These are phyloP conservation scores for Phytoseiulus persimilis DNA, from an alignment of 2,888 invertebrate genomes.

Conservation along the genomic window DNA sequence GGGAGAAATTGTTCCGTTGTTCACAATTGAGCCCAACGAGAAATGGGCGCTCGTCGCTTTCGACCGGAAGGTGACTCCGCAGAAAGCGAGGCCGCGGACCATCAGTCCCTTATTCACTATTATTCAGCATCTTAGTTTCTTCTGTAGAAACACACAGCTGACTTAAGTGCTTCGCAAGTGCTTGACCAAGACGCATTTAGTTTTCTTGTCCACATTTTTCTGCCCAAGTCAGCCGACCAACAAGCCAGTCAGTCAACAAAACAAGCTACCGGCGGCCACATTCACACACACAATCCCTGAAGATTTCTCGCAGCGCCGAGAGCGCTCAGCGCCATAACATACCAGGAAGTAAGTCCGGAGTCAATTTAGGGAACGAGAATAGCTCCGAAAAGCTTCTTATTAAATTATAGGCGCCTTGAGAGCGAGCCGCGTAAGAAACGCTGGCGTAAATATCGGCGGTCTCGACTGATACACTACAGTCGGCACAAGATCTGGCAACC, in stretches of 20 bases:
- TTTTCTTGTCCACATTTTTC: not conserved
- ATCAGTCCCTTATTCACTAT: constrained; percentile 5
- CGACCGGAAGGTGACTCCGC: constrained; percentile 5
- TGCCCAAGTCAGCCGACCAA: not conserved
- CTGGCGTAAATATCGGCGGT: not conserved
- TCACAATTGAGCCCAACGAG: not conserved
- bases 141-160: not conserved
- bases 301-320: not conserved
- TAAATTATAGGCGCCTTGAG: not conserved
- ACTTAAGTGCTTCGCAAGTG: not conserved
- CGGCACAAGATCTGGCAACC: not conserved
- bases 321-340: not conserved
- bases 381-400: not conserved
- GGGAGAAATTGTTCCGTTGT: not conserved
- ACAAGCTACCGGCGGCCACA: not conserved
- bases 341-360: not conserved
- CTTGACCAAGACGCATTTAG: not conserved
- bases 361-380: not conserved
- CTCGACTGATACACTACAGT: not conserved
- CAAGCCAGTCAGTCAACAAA: not conserved
- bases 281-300: not conserved
- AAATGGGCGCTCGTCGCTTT: not conserved
- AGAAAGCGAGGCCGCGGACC: not conserved
- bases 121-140: constrained; percentile 5
- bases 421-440: not conserved